phyloP scores from a whole-genome alignment of 2,888 invertebrate genomes.

The Drosophila falleni region DNA sequence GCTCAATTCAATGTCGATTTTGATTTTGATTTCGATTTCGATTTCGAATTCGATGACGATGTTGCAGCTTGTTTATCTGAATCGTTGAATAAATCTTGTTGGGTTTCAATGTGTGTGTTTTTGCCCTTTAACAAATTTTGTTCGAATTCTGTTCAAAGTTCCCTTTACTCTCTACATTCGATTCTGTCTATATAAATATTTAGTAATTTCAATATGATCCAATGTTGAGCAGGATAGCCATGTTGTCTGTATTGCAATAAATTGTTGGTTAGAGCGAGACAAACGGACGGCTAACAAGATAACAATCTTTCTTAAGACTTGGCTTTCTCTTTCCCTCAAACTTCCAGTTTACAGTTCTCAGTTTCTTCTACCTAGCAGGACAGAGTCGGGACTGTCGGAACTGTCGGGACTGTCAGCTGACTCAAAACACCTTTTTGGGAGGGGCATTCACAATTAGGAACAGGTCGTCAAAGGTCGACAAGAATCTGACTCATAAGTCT shows the following conservation, averaged over 20 bases:
- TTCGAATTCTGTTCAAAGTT: conserved; percentile 59
- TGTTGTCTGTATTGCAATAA: background rate
- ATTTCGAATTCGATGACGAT: background rate
- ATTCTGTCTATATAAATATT: background rate
- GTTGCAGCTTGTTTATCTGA: conserved; percentile 31
- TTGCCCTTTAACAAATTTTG: conserved; percentile 72
- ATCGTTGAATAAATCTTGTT: conserved; percentile 16
- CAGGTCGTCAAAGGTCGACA: conserved; percentile 15
- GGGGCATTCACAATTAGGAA: conserved; percentile 18
- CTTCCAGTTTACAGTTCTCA: background rate
- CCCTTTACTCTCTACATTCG: background rate
- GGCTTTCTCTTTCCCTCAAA: conserved; percentile 15
- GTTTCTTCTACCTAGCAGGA: conserved; percentile 13
- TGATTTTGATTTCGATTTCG: background rate
- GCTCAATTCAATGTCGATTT: conserved; percentile 8
- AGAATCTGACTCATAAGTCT: conserved; percentile 5
- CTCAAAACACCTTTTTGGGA: conserved; percentile 22
- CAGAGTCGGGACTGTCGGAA: background rate
- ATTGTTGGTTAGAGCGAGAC: conserved; percentile 20
- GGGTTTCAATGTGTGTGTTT: conserved; percentile 33
- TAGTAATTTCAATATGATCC: conserved; percentile 9
- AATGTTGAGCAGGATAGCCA: conserved; percentile 18
- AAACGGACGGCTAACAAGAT: background rate
- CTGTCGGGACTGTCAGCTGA: conserved; percentile 1
- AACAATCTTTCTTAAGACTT: background rate